Base-by-base conservation (phyloP, 1,140 invertebrate genomes). In the Probaryconus sp. region DNA sequence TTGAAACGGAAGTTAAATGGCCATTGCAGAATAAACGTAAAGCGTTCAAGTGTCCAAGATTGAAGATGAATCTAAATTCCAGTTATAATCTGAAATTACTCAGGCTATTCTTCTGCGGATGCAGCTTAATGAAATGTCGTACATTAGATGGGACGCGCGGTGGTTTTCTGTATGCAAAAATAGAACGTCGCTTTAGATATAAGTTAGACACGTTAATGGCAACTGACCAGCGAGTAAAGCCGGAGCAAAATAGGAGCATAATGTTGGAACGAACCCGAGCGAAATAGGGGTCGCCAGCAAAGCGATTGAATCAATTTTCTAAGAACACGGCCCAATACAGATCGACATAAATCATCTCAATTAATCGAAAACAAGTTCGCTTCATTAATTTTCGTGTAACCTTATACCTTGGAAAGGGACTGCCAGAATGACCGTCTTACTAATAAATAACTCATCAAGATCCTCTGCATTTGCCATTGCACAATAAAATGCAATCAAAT, bases 71-170 rank as follows among this genome's bases (percentile, higher is more conserved):
- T 4, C 21, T 3, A 4, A 24, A 24, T 24, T 4, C 21, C 3
- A 30, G 50, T 30, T 53, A 30, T 40, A 53, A 53, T 40, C 11
- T 1, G 16, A 40, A 18, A 1, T 40, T 47, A 7, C n/a, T 1
- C 11, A 24, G 10, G 4, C 10, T 33, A 43, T 56, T 56, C 24
- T 42, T 20, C 38, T 21, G 5, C 9, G 5, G 16, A 5, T 20
- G 13, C 16, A 31, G 14, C 33, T 56, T 56, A 56, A 56, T 56
- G 42, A 43, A 51, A 56, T 43, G 37, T 20, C 26, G 37, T 42
- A 33, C 14, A 16, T 43, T 14, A 5, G 28, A 3, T 14, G 24
- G 16, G 33, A 30, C 40, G 45, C 26, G 16, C 45, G 53, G 40
- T n/a, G n/a, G n/a, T n/a, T n/a, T n/a, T 43, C n/a, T 14, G n/a